These are phyloP conservation scores for Habropoda laboriosa DNA, from an alignment of 1,140 invertebrate genomes.

Conservation along the genomic window DNA sequence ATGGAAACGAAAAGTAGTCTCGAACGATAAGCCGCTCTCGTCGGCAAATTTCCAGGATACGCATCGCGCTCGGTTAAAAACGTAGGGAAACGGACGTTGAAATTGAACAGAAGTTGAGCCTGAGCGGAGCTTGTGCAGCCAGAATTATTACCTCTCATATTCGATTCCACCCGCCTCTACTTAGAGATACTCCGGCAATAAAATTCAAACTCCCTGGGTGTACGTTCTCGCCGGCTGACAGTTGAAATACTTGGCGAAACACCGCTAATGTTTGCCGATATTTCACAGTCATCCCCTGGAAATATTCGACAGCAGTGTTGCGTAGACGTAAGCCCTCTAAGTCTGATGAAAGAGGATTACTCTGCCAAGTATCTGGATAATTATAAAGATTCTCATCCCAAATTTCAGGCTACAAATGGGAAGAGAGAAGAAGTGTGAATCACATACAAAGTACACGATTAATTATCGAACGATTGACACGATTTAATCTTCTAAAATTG, in stretches of 20 bases:
- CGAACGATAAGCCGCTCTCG: background rate
- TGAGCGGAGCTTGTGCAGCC: background rate
- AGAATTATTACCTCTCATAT: slow-evolving; percentile 41
- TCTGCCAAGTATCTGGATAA: no score
- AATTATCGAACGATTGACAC: no score
- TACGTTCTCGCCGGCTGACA: slow-evolving; percentile 22
- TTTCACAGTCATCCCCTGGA: background rate
- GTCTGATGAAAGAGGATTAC: no score
- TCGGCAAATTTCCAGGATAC: no score
- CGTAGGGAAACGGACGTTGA: background rate
- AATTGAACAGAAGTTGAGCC: slow-evolving; percentile 3
- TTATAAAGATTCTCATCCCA: no score
- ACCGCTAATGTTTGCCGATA: slow-evolving; percentile 23
- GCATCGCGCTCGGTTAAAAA: background rate
- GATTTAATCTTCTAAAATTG: no score
- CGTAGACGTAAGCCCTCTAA: no score
- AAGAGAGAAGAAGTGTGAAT: no score
- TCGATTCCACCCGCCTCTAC: slow-evolving; percentile 19
- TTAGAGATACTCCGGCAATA: background rate
- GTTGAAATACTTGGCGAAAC: background rate
- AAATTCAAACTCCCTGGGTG: slow-evolving; percentile 40
- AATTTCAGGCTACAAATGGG: no score
- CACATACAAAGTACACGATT: no score
- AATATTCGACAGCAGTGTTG: background rate
- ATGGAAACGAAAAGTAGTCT: background rate